Percentiles rank a stretch among this genome's conserved stretches.
Conservation (phyloP, 2,888 invertebrate genomes). For the Lithophane ornitopus region DNA sequence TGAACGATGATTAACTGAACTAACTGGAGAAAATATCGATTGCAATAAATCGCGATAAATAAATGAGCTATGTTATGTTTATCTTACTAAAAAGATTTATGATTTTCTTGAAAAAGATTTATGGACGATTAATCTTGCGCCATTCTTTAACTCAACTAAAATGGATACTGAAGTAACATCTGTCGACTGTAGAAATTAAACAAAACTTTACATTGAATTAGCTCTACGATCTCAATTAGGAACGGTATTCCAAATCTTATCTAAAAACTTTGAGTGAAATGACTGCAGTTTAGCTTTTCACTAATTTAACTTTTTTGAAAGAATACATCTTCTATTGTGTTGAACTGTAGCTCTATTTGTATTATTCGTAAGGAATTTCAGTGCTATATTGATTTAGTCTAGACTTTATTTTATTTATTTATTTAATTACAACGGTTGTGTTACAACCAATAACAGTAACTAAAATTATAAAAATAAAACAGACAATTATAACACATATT, state of each 20-base stretch:
- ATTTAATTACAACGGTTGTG: too few species aligned
- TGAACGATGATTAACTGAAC: too few species aligned
- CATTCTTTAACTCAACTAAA: slow-evolving; percentile 18
- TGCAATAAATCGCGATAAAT: too few species aligned
- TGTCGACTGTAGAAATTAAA: slow-evolving; percentile 40
- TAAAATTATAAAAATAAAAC: too few species aligned
- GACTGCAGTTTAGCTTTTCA: slow-evolving; percentile 24
- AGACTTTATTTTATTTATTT: not conserved
- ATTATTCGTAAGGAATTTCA: not conserved
- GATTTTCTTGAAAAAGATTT: too few species aligned
- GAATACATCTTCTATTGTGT: slow-evolving; percentile 18
- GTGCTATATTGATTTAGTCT: not conserved
- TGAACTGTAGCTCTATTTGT: slow-evolving; percentile 1
- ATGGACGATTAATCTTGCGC: not conserved
- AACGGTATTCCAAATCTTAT: slow-evolving; percentile 39
- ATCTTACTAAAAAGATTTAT: too few species aligned
- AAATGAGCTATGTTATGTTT: too few species aligned
- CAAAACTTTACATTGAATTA: slow-evolving; percentile 49
- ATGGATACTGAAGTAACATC: slow-evolving; percentile 44
- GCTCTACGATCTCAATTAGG: slow-evolving; percentile 49
- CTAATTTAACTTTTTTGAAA: slow-evolving; percentile 37
- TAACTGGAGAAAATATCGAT: too few species aligned
- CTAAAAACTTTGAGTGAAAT: slow-evolving; percentile 40
- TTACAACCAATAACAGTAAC: too few species aligned
- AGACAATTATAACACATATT: too few species aligned